phyloP scores from a whole-genome alignment of 2,888 invertebrate species.

The Gastracanthus pulcherrimus region DNA sequence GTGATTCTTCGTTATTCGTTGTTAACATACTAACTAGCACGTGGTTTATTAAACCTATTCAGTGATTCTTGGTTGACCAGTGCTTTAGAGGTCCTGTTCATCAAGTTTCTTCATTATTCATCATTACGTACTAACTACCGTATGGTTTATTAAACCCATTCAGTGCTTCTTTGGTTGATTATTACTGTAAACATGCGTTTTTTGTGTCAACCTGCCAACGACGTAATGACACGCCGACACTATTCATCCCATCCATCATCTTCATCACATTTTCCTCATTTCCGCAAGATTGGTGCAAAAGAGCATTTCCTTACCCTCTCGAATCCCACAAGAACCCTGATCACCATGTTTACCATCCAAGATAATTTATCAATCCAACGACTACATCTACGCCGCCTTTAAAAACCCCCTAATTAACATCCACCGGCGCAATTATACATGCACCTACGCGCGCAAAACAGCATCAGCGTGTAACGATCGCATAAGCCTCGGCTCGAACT shows the following conservation, averaged over 20 bases:
- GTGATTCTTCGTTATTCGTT: too few relatives aligned
- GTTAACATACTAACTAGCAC: too few relatives aligned
- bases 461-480: constrained; percentile 16
- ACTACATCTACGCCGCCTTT: neutral
- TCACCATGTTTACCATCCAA: neutral
- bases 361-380: neutral
- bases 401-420: constrained; percentile 31
- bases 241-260: neutral
- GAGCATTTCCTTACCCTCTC: neutral
- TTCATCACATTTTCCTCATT: too few relatives aligned
- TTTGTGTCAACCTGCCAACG: too few relatives aligned
- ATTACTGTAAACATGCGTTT: too few relatives aligned
- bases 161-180: too few relatives aligned
- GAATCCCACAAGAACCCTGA: neutral
- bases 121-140: too few relatives aligned
- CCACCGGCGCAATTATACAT: constrained; percentile 1
- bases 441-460: neutral
- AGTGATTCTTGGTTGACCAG: too few relatives aligned
- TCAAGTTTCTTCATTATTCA: too few relatives aligned
- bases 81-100: too few relatives aligned
- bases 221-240: neutral
- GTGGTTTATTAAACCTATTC: neutral
- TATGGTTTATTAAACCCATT: too few relatives aligned
- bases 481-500: neutral
- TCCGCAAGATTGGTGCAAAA: too few relatives aligned